Evolutionary conservation across 64 coral and sea anemone species (phyloP).

Genomic region (Cladopsammia gracilis): DNA sequence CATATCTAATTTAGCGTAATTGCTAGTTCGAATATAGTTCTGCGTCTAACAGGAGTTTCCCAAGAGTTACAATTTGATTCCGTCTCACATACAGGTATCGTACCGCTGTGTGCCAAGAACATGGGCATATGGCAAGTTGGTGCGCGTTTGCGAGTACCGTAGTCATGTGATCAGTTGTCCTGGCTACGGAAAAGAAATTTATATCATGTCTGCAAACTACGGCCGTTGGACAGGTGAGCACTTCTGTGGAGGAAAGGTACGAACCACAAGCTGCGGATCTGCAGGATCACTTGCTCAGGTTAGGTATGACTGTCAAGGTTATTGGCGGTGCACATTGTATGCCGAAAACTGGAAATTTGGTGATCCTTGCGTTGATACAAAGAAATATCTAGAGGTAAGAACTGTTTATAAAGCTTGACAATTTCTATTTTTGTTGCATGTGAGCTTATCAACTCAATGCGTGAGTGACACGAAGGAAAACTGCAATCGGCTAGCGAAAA

Average conservation of each 20-base stretch:
- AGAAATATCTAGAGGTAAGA: slow-evolving; percentile 16
- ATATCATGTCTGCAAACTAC: background rate
- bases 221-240: background rate
- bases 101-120: background rate
- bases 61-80: too few relatives aligned
- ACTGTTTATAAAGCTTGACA: too few relatives aligned
- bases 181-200: background rate
- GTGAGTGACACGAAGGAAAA: too few relatives aligned
- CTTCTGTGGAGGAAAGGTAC: background rate
- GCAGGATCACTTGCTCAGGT: background rate
- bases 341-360: background rate
- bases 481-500: too few relatives aligned
- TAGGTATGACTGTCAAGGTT: background rate
- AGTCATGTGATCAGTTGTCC: background rate
- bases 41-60: too few relatives aligned
- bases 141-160: background rate
- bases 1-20: too few relatives aligned
- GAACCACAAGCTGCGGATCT: background rate
- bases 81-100: too few relatives aligned
- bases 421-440: too few relatives aligned
- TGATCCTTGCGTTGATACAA: background rate
- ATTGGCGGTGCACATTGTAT: background rate
- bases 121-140: background rate
- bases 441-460: too few relatives aligned
- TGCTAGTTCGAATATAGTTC: too few relatives aligned